Base-by-base conservation (phyloP, 1,140 invertebrate species). In the Pentalonia nigronervosa region DNA sequence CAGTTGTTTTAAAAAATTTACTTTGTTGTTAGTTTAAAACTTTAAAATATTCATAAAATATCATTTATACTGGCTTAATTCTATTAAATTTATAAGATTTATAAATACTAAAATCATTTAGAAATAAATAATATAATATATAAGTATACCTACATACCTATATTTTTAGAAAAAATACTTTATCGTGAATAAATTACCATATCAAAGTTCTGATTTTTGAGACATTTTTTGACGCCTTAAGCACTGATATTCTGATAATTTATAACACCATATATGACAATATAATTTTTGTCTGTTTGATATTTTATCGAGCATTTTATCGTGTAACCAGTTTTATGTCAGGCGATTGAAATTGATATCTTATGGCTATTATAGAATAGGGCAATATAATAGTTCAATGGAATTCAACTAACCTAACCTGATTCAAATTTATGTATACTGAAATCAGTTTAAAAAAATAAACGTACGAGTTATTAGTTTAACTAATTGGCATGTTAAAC, bases 121-220 rank as follows among this genome's bases (percentile, higher is more conserved):
- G 20, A 83, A n/a, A 30, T 9, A 45, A 25, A 45, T 45, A 11
- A 45, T 21, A 83, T 81, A 76, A 21, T 23, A 56, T 56, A 48
- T n/a, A n/a, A n/a, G 14, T 53, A 53, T 53, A 23, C 21, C 50
- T 53, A 53, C 21, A 53, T 53, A 53, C 20, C 6, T 53, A 53
- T 53, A 53, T 53, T 23, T 53, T 21, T 53, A 21, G 50, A 21
- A 81, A 83, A 83, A 86, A 86, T 14, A 86, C 36, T 45, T 25
- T 41, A 47, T 47, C 25, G 7, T 20, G 14, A 30, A 45, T 86
- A 86, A 86, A 30, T 86, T 86, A 86, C 23, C 11, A 41, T 36
- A 36, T 53, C 87, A 50, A 56, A 89, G 88, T 89, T 53, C 88
- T 34, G 50, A 89, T n/a, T 89, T 36, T 56, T 1, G 9, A 89